Conservation (phyloP, 2,797 vertebrate species). For the Phaenicophaeus curvirostris region DNA sequence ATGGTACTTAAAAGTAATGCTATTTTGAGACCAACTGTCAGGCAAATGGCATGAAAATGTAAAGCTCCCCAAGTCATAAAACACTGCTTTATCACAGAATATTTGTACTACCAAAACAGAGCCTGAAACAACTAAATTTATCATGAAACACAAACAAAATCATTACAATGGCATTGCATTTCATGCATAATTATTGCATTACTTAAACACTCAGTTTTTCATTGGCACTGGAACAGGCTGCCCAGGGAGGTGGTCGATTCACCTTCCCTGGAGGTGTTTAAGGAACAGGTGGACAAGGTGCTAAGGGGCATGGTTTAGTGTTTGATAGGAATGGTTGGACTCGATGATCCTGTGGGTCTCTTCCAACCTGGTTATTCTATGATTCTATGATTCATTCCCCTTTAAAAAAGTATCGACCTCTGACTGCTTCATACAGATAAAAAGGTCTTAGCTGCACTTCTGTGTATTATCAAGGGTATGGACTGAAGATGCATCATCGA, state of each 20-base stretch:
- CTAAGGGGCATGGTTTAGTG: no score
- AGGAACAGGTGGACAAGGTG: no score
- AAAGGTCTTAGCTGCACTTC: neutral
- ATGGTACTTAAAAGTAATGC: constrained; percentile 71
- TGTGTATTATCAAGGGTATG: neutral
- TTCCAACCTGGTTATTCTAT: no score
- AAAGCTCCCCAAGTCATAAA: constrained; percentile 63
- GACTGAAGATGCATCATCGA: accelerated
- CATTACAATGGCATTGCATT: neutral
- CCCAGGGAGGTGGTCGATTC: no score
- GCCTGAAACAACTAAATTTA: constrained; percentile 35
- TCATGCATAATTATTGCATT: neutral
- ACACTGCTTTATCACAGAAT: constrained; percentile 51
- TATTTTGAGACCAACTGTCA: constrained; percentile 75
- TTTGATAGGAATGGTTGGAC: no score
- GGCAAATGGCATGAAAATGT: constrained; percentile 68
- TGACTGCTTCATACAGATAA: neutral
- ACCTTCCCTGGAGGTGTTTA: no score
- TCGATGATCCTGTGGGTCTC: no score
- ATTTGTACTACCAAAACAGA: constrained; percentile 43
- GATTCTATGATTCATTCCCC: no score
- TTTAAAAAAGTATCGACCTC: neutral
- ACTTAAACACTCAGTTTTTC: neutral
- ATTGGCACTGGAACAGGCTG: no score
- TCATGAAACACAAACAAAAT: constrained; percentile 32